Evolutionary conservation across 2,797 vertebrate species (phyloP).

Genomic region (Chaunax sp.): DNA sequence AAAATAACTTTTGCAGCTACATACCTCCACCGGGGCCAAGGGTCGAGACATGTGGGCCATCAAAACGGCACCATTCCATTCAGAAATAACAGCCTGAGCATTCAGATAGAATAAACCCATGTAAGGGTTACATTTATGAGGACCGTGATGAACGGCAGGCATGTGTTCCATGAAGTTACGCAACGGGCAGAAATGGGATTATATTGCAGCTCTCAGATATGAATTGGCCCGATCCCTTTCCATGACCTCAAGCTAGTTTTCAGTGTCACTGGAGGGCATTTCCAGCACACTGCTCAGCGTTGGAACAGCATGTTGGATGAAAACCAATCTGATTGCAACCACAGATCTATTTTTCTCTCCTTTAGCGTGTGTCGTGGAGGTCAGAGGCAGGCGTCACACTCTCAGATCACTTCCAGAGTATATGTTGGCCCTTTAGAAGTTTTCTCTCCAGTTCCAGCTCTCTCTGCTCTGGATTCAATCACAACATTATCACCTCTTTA

Average conservation of each 20-base stretch:
- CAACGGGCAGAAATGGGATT: slow-evolving; percentile 13
- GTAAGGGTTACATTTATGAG: too few relatives aligned
- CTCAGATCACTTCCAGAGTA: slow-evolving; percentile 26
- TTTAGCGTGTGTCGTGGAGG: not conserved
- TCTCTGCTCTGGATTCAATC: slow-evolving; percentile 43
- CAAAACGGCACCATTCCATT: too few relatives aligned
- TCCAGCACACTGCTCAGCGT: not conserved
- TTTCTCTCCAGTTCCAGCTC: slow-evolving; percentile 26
- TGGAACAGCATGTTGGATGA: not conserved
- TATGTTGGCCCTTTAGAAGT: not conserved
- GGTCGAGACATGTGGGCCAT: too few relatives aligned
- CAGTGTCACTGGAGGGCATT: not conserved
- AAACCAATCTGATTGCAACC: not conserved
- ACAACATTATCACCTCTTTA: slow-evolving; percentile 33
- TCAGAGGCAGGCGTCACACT: not conserved
- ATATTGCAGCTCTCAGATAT: slow-evolving; percentile 20
- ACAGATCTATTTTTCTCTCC: not conserved
- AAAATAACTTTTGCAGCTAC: not conserved
- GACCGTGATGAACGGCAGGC: not conserved
- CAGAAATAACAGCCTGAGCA: too few relatives aligned
- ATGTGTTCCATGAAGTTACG: not conserved
- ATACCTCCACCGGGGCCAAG: too few relatives aligned
- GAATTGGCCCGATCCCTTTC: slow-evolving; percentile 6
- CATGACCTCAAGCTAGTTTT: slow-evolving; percentile 24
- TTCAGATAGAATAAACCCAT: too few relatives aligned